These are phyloP conservation scores for Balearica regulorum DNA, from an alignment of 2,797 vertebrate genomes.

Conservation along the genomic window DNA sequence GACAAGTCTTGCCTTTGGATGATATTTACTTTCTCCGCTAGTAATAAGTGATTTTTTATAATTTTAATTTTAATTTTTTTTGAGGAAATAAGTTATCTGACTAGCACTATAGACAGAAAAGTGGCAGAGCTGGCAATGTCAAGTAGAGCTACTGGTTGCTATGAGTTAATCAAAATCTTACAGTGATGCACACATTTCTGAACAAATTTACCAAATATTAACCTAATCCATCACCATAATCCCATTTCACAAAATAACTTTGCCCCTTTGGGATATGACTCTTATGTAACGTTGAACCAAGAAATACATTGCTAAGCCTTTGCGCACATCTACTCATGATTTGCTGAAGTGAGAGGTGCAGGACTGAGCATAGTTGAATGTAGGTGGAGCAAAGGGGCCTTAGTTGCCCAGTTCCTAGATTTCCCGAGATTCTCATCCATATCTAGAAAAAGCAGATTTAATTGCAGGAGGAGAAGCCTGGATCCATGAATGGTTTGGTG, in stretches of 20 bases:
- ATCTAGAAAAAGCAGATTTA: background rate
- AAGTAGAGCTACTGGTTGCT: background rate
- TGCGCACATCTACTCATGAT: background rate
- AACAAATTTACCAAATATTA: background rate
- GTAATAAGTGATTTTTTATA: background rate
- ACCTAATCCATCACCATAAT: background rate
- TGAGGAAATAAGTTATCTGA: background rate
- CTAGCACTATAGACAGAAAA: background rate
- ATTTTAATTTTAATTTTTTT: background rate
- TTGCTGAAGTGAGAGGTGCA: background rate
- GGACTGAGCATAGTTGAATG: rapidly evolving
- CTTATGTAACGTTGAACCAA: background rate
- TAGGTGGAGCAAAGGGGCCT: background rate
- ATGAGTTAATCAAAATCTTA: background rate
- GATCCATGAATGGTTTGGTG: background rate
- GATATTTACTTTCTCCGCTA: background rate
- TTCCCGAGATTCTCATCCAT: background rate
- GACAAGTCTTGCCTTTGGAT: background rate
- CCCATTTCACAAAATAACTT: background rate
- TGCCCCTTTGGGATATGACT: background rate
- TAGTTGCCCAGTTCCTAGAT: background rate
- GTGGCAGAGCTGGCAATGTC: background rate
- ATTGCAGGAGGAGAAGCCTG: background rate
- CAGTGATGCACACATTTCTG: background rate
- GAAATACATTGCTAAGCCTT: background rate